Evolutionary conservation across 1,140 invertebrate species (phyloP).

Genomic region (Fopius arisanus): DNA sequence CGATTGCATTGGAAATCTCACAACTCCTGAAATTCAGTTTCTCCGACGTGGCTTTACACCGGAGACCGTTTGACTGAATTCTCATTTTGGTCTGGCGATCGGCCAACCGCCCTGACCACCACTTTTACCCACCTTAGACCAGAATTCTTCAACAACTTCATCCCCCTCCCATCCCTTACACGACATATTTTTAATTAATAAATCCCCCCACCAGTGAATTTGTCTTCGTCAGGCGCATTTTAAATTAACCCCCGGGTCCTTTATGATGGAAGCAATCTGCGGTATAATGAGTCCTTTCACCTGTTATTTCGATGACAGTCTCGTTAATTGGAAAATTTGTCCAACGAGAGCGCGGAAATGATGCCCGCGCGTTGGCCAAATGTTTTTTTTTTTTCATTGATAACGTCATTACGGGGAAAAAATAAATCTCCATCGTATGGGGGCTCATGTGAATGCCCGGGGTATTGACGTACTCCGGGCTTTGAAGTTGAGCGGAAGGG

Average conservation of each 20-base stretch:
- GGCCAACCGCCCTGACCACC: slow-evolving; percentile 26
- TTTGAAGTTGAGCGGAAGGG: neutral
- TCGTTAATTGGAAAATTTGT: neutral
- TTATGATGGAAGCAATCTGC: neutral
- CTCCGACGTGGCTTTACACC: neutral
- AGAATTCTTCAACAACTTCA: slow-evolving; percentile 18
- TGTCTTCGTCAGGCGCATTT: neutral
- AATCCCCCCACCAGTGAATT: neutral
- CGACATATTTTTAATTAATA: neutral
- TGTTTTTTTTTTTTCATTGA: neutral
- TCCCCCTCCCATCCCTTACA: no score
- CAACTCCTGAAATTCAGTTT: neutral
- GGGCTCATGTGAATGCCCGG: neutral
- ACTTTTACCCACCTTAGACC: slow-evolving; percentile 2
- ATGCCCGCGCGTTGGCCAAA: neutral
- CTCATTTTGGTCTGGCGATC: slow-evolving; percentile 29
- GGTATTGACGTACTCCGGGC: neutral
- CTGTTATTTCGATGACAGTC: neutral
- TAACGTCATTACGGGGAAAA: neutral
- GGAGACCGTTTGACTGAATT: slow-evolving; percentile 28
- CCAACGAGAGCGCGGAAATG: neutral
- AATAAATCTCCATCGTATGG: neutral
- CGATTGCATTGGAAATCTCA: neutral
- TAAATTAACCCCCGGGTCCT: neutral
- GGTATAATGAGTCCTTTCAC: neutral